Conservation (phyloP, 1,140 invertebrate species). For the Camponotus vicinus region DNA sequence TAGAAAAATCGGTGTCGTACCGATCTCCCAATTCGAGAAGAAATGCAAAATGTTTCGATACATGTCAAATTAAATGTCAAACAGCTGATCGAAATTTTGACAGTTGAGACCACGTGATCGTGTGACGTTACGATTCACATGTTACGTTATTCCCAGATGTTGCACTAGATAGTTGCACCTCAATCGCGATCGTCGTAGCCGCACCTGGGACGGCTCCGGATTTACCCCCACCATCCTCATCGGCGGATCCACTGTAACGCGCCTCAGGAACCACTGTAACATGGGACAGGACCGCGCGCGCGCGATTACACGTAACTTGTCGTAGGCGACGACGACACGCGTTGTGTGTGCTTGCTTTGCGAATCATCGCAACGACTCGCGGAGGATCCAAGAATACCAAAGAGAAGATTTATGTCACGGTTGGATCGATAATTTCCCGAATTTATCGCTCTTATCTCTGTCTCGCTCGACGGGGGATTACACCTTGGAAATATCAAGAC, state of each 20-base stretch:
- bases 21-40: background rate
- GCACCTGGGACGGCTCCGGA: constrained; percentile 68
- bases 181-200: constrained; percentile 36
- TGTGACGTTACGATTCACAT: background rate
- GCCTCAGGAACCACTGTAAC: constrained; percentile 68
- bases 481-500: background rate
- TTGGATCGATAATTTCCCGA: background rate
- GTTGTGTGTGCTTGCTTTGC: constrained; percentile 11
- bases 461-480: too few species aligned
- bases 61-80: too few species aligned
- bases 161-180: too few species aligned
- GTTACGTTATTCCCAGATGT: background rate
- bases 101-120: too few species aligned
- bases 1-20: background rate
- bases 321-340: constrained; percentile 63
- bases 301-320: constrained; percentile 75
- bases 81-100: too few species aligned
- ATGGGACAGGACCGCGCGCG: constrained; percentile 74
- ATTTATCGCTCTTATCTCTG: too few species aligned
- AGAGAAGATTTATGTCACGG: background rate
- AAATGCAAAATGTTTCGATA: background rate
- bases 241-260: constrained; percentile 64
- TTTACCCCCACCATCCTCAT: constrained; percentile 67
- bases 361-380: background rate
- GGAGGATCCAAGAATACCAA: too few species aligned